Evolutionary conservation across 30 jellyfish, hydroid and myxozoan species (phyloP).

Genomic region (Catostylus mosaicus): DNA sequence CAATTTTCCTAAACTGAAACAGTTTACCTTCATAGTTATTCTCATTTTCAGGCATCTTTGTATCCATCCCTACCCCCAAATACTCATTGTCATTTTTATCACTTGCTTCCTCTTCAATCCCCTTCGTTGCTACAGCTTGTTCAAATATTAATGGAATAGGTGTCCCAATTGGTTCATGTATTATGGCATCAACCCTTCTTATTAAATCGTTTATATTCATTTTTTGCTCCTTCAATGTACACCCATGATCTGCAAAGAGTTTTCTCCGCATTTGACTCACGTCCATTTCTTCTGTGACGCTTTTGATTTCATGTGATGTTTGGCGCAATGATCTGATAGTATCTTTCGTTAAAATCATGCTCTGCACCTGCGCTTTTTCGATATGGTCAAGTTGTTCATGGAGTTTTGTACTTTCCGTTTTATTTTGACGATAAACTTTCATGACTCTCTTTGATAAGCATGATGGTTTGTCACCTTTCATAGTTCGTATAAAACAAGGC

Average conservation of each 20-base stretch:
- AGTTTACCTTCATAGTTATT: not conserved
- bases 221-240: not conserved
- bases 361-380: slow-evolving; percentile 7
- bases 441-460: slow-evolving; percentile 41
- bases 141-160: slow-evolving; percentile 5
- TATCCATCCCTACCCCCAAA: not conserved
- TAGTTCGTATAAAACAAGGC: no score
- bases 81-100: not conserved
- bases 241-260: slow-evolving; percentile 55
- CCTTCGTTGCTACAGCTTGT: not conserved
- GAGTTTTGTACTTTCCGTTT: slow-evolving; percentile 27
- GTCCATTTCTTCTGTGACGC: slow-evolving; percentile 39
- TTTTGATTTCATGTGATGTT: slow-evolving; percentile 11
- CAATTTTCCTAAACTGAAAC: slow-evolving; percentile 28
- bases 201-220: slow-evolving; percentile 35
- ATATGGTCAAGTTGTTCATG: slow-evolving; percentile 25
- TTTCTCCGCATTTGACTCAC: slow-evolving; percentile 63
- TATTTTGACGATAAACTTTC: slow-evolving; percentile 35
- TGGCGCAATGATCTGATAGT: slow-evolving; percentile 15
- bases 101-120: not conserved
- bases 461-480: slow-evolving; percentile 51
- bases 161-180: slow-evolving; percentile 28
- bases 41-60: not conserved
- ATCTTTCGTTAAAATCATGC: not conserved
- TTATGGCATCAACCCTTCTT: slow-evolving; percentile 13